These are phyloP conservation scores for Manis pentadactyla DNA, from an alignment of 2,797 vertebrate species.

Conservation along the genomic window DNA sequence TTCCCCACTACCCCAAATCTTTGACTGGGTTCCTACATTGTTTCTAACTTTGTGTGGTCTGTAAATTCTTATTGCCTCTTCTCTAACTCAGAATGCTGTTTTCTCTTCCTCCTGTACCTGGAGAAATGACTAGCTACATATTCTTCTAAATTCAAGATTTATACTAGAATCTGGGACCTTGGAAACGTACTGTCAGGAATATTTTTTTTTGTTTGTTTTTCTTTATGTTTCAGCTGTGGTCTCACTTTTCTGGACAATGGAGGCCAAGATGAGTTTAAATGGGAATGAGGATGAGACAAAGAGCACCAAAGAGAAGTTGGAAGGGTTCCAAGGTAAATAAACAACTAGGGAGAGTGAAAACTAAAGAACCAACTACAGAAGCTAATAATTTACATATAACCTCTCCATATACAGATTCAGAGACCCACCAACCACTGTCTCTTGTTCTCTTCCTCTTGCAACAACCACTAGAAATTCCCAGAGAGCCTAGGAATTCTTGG, in stretches of 20 bases:
- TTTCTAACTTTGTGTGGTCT: neutral
- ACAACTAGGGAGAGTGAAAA: neutral
- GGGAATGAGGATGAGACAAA: neutral
- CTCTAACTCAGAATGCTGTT: neutral
- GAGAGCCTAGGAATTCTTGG: neutral
- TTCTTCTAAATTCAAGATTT: neutral
- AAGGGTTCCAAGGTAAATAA: neutral
- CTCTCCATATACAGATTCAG: neutral
- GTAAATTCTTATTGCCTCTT: neutral
- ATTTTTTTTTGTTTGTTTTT: constrained; percentile 19
- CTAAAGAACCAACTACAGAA: neutral
- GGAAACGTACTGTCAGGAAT: neutral
- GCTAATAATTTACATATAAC: neutral
- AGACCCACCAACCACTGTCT: neutral
- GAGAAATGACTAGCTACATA: neutral
- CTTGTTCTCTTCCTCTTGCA: neutral
- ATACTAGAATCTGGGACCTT: neutral
- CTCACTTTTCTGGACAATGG: neutral
- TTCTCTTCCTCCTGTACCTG: neutral
- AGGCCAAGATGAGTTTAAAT: neutral
- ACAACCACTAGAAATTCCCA: neutral
- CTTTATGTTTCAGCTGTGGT: neutral
- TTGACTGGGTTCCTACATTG: neutral
- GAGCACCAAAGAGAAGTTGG: neutral
- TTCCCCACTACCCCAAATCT: neutral